phyloP scores from a whole-genome alignment of 2,888 invertebrate genomes.

The Scaptodrosophila latifasciaeformis region DNA sequence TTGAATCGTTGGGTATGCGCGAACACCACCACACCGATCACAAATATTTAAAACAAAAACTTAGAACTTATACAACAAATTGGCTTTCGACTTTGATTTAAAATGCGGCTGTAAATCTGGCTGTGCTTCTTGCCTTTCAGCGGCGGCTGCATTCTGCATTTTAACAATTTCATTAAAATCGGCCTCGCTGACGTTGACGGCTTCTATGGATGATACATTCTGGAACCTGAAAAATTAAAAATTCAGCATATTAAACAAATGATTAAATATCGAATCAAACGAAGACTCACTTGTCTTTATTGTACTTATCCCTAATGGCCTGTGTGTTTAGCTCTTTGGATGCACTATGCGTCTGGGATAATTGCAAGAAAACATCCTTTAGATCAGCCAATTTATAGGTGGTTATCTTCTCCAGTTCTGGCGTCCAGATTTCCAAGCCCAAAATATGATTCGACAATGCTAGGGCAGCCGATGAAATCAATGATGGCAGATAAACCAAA shows the following conservation, averaged over 20 bases:
- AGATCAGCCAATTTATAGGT: constrained; percentile 83
- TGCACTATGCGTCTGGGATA: constrained; percentile 82
- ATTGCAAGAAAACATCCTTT: constrained; percentile 80
- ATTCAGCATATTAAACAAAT: background rate
- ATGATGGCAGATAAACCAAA: constrained; percentile 87
- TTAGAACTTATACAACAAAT: constrained; percentile 62
- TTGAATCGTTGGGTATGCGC: constrained; percentile 38
- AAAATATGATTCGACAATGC: constrained; percentile 87
- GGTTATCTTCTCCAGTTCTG: constrained; percentile 79
- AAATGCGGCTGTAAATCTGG: constrained; percentile 20
- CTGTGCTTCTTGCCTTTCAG: constrained; percentile 32
- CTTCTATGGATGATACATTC: constrained; percentile 66
- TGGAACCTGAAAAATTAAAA: constrained; percentile 55
- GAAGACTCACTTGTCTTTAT: constrained; percentile 80
- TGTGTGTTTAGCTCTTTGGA: constrained; percentile 84
- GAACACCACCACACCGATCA: background rate
- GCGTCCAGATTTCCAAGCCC: constrained; percentile 79
- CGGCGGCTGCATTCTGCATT: constrained; percentile 42
- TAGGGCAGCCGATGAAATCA: constrained; percentile 87
- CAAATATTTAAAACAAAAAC: constrained; percentile 32
- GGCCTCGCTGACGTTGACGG: constrained; percentile 58
- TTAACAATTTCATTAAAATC: constrained; percentile 54
- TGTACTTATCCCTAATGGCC: constrained; percentile 93
- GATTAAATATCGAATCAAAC: background rate
- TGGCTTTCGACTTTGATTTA: constrained; percentile 32